A percentile compares a stretch with the other conserved stretches of the same genome.
These are phyloP conservation scores for Arvicola amphibius DNA, from an alignment of 2,797 vertebrate genomes.

Conservation along the genomic window DNA sequence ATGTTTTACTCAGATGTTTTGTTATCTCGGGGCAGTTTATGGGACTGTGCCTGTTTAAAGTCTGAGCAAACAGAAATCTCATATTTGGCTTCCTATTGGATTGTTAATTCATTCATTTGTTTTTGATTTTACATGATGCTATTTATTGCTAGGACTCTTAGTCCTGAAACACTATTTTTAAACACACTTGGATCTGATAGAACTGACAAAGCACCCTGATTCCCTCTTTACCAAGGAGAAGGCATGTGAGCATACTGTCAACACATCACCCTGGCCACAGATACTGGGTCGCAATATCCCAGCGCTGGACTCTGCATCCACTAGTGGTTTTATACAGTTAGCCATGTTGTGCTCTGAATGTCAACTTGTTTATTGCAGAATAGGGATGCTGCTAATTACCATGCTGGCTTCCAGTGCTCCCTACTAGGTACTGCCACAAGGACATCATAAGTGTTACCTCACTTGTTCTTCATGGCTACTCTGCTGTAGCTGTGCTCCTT, in stretches of 20 bases:
- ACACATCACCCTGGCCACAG: neutral
- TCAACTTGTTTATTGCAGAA: neutral
- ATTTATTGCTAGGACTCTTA: slow-evolving; percentile 54
- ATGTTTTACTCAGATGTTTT: slow-evolving; percentile 55
- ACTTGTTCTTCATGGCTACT: neutral
- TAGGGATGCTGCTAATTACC: neutral
- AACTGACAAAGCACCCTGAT: neutral
- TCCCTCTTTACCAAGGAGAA: neutral
- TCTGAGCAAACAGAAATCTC: slow-evolving; percentile 62
- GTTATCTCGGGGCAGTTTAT: slow-evolving; percentile 45
- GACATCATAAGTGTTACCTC: neutral
- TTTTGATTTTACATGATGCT: slow-evolving; percentile 65
- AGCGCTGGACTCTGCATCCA: neutral
- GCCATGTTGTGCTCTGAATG: neutral
- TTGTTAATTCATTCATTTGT: slow-evolving; percentile 69
- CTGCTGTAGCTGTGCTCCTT: neutral
- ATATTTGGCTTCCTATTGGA: slow-evolving; percentile 62
- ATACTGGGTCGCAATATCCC: neutral
- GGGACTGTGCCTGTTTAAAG: slow-evolving; percentile 47
- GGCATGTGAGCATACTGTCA: neutral
- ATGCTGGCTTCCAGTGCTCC: neutral
- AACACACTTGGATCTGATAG: slow-evolving; percentile 36
- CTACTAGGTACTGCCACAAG: neutral
- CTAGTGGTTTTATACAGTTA: slow-evolving; percentile 1
- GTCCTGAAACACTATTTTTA: slow-evolving; percentile 55